Evolutionary conservation across 2,797 vertebrate genomes (phyloP).

Genomic region (Notoglanidium macrostoma): DNA sequence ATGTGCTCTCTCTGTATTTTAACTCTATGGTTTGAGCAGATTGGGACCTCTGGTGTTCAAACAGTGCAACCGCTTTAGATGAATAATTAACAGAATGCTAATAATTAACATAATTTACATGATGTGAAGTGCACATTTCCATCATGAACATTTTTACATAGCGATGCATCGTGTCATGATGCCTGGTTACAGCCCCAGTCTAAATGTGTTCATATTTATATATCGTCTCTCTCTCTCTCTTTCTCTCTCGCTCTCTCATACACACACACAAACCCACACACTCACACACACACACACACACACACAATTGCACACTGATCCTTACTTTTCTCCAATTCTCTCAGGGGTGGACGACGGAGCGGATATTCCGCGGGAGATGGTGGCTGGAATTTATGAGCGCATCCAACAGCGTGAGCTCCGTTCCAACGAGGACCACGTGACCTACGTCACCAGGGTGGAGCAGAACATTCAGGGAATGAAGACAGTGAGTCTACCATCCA

Average conservation of each 20-base stretch:
- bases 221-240: not conserved
- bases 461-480: slow-evolving; percentile 63
- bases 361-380: slow-evolving; percentile 96
- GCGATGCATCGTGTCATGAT: not conserved
- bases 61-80: not conserved
- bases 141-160: not conserved
- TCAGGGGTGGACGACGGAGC: slow-evolving; percentile 95
- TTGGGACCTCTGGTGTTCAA: not conserved
- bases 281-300: not conserved
- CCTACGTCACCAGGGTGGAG: slow-evolving; percentile 97
- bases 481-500: slow-evolving; percentile 48
- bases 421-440: slow-evolving; percentile 98
- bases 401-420: slow-evolving; percentile 96
- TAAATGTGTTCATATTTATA: not conserved
- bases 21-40: not conserved
- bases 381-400: slow-evolving; percentile 95
- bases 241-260: not conserved
- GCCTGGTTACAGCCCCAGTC: not conserved
- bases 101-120: too few species aligned
- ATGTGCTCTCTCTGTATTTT: not conserved
- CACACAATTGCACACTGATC: not conserved
- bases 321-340: not conserved
- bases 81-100: not conserved
- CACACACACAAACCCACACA: too few species aligned
- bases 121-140: not conserved